Evolutionary conservation across 2,888 invertebrate species (phyloP), one percentile per base, ranked within the genome.

Genomic region (Corythucha ciliata): DNA sequence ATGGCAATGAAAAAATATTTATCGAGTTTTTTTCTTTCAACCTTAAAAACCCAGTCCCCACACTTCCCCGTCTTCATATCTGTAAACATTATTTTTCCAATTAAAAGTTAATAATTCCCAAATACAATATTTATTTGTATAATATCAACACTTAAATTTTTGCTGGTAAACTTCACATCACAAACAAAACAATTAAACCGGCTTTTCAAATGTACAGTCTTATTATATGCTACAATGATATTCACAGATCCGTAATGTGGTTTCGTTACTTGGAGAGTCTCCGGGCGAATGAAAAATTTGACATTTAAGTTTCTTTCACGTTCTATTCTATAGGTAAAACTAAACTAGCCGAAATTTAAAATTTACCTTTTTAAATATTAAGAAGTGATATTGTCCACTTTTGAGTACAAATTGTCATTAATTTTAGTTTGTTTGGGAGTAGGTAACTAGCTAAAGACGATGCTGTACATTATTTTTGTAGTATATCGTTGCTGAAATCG

Each of bases 161-260:
- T n/a, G n/a, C n/a, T n/a, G n/a, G n/a, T n/a, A n/a, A n/a, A 39
- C 12, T 50, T 44, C 50, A 50, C 42, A 34, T 50, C 42, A 50
- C 44, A 50, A 44, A 50, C 24, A 50, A 50, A 50, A 50, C 33
- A 44, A 20, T 36, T 34, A 42, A 50, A 20, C 44, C 33, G 22
- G 21, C 39, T 39, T 40, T 32, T 33, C 42, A 44, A 44, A 27
- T 34, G 18, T 50, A 50, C 50, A 50, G 50, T 44, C 50, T 50
- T 50, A 50, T 50, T 27, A 33, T 44, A 44, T 44, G 22, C 16
- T 18, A 33, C 36, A 44, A n/a, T 21, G 33, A 26, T 44, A 50
- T 44, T 50, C n/a, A n/a, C n/a, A n/a, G n/a, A n/a, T n/a, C n/a
- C n/a, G n/a, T n/a, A n/a, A n/a, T n/a, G n/a, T n/a, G n/a, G n/a